These are phyloP conservation scores for Daktulosphaira vitifoliae DNA, from an alignment of 1,140 invertebrate species.

Conservation along the genomic window DNA sequence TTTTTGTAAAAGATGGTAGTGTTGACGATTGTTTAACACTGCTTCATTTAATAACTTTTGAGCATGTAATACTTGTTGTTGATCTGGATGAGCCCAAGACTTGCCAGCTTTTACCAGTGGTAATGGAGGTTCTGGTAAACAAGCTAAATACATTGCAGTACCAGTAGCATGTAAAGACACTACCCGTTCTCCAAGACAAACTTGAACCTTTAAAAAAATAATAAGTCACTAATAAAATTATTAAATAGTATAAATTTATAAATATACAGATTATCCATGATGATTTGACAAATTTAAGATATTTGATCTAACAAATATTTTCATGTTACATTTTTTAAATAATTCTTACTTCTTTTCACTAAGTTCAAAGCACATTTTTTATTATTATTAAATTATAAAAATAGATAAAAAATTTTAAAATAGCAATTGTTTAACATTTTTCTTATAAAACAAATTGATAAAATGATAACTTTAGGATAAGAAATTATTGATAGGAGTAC, in stretches of 20 bases:
- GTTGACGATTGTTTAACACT: conserved; percentile 51
- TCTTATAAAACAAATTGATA: no score
- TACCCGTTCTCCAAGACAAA: conserved; percentile 79
- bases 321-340: no score
- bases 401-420: no score
- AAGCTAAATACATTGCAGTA: conserved; percentile 66
- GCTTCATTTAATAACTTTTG: conserved; percentile 58
- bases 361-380: background rate
- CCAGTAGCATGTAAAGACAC: conserved; percentile 81
- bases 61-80: conserved; percentile 45
- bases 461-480: no score
- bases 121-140: conserved; percentile 59
- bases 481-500: no score
- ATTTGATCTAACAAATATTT: no score
- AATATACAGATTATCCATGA: no score
- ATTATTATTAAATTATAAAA: conserved; percentile 1
- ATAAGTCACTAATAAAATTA: no score
- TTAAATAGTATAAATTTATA: no score
- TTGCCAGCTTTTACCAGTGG: conserved; percentile 59
- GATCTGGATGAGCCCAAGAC: conserved; percentile 45
- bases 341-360: no score
- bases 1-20: conserved; percentile 31
- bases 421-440: no score
- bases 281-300: no score
- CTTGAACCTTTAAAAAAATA: conserved; percentile 56